These are phyloP conservation scores for Anhinga rufa DNA, from an alignment of 2,113 vertebrate genomes.

Conservation along the genomic window DNA sequence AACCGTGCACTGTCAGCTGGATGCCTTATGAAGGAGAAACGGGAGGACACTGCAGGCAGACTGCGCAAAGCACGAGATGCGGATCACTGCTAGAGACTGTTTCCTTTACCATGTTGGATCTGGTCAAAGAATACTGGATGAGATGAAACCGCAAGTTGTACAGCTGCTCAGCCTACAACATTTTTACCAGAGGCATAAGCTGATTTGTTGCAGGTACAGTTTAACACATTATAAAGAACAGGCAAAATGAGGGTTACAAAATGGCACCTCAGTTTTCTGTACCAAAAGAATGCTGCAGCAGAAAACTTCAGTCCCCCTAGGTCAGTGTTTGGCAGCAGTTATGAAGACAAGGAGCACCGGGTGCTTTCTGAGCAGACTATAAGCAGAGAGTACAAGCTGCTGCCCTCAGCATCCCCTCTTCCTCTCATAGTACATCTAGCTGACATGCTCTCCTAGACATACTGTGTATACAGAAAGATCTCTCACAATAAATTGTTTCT, in stretches of 20 bases:
- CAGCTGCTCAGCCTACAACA: neutral
- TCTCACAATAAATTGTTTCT: neutral
- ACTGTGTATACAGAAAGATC: neutral
- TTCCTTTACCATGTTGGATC: neutral
- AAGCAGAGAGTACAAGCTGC: neutral
- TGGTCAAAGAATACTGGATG: neutral
- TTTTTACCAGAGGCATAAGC: neutral
- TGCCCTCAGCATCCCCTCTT: neutral
- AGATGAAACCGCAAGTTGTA: neutral
- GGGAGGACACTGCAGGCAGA: conserved; percentile 38
- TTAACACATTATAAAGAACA: neutral
- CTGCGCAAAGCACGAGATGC: neutral
- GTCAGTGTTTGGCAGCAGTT: neutral
- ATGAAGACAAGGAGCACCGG: neutral
- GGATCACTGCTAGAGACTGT: neutral
- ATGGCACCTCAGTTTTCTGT: neutral
- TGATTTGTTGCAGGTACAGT: neutral
- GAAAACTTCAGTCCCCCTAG: neutral
- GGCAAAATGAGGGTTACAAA: neutral
- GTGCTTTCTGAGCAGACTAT: neutral
- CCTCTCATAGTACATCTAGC: neutral
- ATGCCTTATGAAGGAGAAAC: conserved; percentile 15
- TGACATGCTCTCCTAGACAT: neutral
- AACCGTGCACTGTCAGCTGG: neutral
- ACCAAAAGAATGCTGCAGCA: neutral